Percentiles rank a stretch among this genome's conserved stretches.
These are phyloP conservation scores for Linhomoeus sp. DNA, from an alignment of 2,888 invertebrate species.

Conservation along the genomic window DNA sequence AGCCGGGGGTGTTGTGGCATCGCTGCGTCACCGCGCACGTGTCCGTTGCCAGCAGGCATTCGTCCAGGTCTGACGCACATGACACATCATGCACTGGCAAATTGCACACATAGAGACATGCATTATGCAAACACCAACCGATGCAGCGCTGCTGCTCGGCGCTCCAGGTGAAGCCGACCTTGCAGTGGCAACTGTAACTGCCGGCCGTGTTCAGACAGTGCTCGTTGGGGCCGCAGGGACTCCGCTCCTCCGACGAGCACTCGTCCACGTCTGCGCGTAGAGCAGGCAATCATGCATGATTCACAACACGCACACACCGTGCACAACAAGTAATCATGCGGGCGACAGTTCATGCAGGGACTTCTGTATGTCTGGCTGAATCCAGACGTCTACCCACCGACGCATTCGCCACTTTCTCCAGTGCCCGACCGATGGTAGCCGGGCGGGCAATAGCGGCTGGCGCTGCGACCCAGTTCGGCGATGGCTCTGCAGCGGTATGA, in stretches of 20 bases:
- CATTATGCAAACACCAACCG: too few relatives aligned
- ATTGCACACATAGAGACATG: neutral
- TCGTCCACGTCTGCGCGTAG: conserved; percentile 6
- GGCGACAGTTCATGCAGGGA: neutral
- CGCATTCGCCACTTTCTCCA: neutral
- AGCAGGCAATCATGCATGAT: neutral
- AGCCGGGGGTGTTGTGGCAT: conserved; percentile 36
- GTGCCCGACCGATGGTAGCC: neutral
- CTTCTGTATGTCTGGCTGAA: neutral
- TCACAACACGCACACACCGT: neutral
- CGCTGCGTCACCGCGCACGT: conserved; percentile 21
- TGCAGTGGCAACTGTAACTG: conserved; percentile 5
- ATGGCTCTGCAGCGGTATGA: conserved; percentile 57
- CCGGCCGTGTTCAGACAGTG: conserved; percentile 5
- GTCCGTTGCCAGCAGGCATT: conserved; percentile 21
- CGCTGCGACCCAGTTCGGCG: too few relatives aligned
- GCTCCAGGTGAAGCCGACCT: conserved; percentile 1
- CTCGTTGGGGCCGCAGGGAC: neutral
- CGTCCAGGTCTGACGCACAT: conserved; percentile 19
- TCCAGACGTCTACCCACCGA: neutral
- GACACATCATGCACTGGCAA: neutral
- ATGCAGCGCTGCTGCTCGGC: neutral
- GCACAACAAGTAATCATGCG: neutral
- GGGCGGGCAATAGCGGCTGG: too few relatives aligned
- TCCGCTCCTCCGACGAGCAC: neutral